Base-by-base conservation (phyloP, 2,888 invertebrate genomes). In the Trichogramma evanescens region DNA sequence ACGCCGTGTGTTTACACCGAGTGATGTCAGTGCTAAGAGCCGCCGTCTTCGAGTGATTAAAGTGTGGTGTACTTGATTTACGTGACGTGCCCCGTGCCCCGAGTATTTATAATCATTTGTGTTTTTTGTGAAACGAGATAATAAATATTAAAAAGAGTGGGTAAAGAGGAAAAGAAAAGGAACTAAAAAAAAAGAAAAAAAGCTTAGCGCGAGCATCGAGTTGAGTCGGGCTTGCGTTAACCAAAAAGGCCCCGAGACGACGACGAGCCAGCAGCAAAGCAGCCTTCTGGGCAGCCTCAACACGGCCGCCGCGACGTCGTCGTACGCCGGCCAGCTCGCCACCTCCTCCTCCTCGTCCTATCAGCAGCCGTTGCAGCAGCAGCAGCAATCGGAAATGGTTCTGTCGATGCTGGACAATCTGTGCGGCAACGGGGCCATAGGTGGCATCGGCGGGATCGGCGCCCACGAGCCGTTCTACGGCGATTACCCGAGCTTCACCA, bases 391-490 rank as follows among this genome's bases (percentile, higher is more conserved):
- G 78, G 81, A 82, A 79, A 89, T 89, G 89, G 87, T 89, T 79
- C 84, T 89, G 75, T 88, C 88, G 80, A 87, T 88, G 83, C 81
- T 86, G 73, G 83, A 84, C 76, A 80, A 82, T 69, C 81, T 83
- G 72, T 26, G 26, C 26, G 26, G 26, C 26, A 26, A 26, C 26
- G 26, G 26, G 26, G 26, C 26, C 26, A 26, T 26, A 26, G 26
- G 26, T 26, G 26, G 26, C 26, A 26, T 26, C 26, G 26, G 26
- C 26, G 26, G 26, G 26, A 80, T 78, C 67, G 79, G 80, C 65
- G 85, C 85, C 72, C 84, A 85, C 77, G 89, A 88, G 81, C 85
- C 87, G 76, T 87, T 88, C 80, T 88, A 87, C 76, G 84, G 82
- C 78, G 84, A 84, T 70, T 84, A 83, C 74, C 84, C 84, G 65